Conservation (phyloP, 2,797 vertebrate species). For the Vireo griseus region DNA sequence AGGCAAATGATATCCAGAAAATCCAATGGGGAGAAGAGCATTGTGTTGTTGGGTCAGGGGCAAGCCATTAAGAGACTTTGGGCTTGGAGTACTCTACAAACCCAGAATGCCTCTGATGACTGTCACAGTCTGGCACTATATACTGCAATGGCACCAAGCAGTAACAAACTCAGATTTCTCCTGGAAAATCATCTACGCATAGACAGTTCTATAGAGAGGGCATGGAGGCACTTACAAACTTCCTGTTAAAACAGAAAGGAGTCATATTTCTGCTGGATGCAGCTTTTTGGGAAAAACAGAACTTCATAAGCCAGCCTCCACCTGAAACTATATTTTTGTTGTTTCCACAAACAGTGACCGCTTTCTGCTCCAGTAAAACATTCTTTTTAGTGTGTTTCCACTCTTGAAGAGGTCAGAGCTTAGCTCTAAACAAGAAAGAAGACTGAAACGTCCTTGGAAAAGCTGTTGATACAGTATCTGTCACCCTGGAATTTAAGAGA, state of each 20-base stretch:
- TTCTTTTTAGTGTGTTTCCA: neutral
- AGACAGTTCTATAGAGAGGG: neutral
- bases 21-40: rapidly evolving
- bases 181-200: neutral
- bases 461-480: neutral
- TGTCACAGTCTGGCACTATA: neutral
- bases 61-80: neutral
- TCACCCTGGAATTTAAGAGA: neutral
- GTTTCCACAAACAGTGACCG: neutral
- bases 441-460: neutral
- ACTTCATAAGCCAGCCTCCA: neutral
- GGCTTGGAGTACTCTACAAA: neutral
- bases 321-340: neutral
- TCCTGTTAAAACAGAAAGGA: neutral
- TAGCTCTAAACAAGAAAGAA: neutral
- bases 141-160: neutral
- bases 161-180: neutral
- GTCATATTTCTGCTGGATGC: neutral
- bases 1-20: neutral
- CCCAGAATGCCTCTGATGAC: neutral
- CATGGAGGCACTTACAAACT: neutral
- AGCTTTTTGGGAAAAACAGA: neutral
- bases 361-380: neutral
- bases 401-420: neutral
- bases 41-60: rapidly evolving